Percentiles rank a stretch among this genome's conserved stretches.
phyloP scores from a whole-genome alignment of 1,140 invertebrate species.

The Aphaenogaster ashmeadi region DNA sequence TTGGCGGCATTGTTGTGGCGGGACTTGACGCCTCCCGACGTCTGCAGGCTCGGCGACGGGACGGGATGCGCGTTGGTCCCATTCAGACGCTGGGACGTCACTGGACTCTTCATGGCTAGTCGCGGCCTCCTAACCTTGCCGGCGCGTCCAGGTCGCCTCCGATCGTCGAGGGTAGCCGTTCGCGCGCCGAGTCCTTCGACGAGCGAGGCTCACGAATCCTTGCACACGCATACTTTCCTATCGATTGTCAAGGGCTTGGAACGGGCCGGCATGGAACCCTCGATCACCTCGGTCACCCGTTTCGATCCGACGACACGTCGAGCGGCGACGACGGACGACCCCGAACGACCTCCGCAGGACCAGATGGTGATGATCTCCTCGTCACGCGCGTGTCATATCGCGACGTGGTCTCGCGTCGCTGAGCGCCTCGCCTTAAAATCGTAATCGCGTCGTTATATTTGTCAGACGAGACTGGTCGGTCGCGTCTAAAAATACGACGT shows the following conservation, averaged over 20 bases:
- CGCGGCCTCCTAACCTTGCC: slow-evolving; percentile 32
- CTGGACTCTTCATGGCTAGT: slow-evolving; percentile 46
- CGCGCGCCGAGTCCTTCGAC: slow-evolving; percentile 17
- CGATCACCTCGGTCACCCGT: neutral
- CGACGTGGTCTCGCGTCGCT: neutral
- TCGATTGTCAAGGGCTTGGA: slow-evolving; percentile 27
- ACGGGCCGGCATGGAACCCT: neutral
- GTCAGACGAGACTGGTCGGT: neutral
- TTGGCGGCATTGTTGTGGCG: slow-evolving; percentile 63
- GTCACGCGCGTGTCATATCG: slow-evolving; percentile 21
- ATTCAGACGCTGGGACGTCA: slow-evolving; percentile 22
- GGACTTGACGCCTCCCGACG: slow-evolving; percentile 28
- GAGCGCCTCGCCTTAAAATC: neutral
- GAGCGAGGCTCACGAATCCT: slow-evolving; percentile 18
- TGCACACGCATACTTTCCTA: slow-evolving; percentile 37
- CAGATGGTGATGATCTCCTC: too few relatives aligned
- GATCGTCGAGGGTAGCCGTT: neutral
- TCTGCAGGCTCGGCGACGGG: neutral
- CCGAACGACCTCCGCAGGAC: neutral
- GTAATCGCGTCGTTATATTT: neutral
- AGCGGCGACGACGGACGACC: neutral
- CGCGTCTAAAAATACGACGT: slow-evolving; percentile 33
- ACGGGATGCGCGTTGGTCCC: slow-evolving; percentile 30
- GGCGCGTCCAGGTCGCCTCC: slow-evolving; percentile 18
- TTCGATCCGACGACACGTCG: neutral